Base-by-base conservation (phyloP, 2,797 vertebrate genomes). In the Pelodytes ibericus region DNA sequence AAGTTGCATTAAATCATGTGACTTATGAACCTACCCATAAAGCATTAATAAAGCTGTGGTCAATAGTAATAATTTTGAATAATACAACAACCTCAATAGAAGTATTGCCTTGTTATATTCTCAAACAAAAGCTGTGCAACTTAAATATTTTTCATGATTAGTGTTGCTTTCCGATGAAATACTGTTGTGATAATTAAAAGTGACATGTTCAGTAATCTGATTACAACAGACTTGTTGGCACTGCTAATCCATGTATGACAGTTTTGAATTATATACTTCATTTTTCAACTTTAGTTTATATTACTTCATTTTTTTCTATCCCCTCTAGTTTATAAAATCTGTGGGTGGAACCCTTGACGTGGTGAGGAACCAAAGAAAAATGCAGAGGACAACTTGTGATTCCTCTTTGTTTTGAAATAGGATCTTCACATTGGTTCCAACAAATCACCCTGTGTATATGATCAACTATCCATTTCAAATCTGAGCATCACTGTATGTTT, bases 221-320 rank as follows among this genome's bases (percentile, higher is more conserved):
- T 66, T 75, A 16, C 53, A 75, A 59, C 22, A 66, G 57, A 49
- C 20, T 22, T 44, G 4, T 56, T 68, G 20, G 20, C 29, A 58
- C 20, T n/a, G 13, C 68, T 49, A 75, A 67, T 59, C 29, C 29
- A 60, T 47, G 15, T 62, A 29, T 72, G 65, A 75, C 65, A 62
- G 29, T 41, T 53, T 75, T 59, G 58, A 39, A 26, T 51, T 4
- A 75, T 29, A 1, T 36, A 36, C 33, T 36, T 5, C 13, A 44
- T 25, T 67, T 49, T 67, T 49, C 31, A 31, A 41, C 62, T 49
- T 60, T 31, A 59, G 41, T 49, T 75, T 49, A 68, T 15, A 75
- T 75, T 59, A 69, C 73, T 69, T 75, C 15, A 75, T 75, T 69
- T 51, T 61, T 68, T 29, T 22, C 27, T 53, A 60, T 75, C 56